Evolutionary conservation across 1,140 invertebrate genomes (phyloP).

Genomic region (Drosophila kikkawai): DNA sequence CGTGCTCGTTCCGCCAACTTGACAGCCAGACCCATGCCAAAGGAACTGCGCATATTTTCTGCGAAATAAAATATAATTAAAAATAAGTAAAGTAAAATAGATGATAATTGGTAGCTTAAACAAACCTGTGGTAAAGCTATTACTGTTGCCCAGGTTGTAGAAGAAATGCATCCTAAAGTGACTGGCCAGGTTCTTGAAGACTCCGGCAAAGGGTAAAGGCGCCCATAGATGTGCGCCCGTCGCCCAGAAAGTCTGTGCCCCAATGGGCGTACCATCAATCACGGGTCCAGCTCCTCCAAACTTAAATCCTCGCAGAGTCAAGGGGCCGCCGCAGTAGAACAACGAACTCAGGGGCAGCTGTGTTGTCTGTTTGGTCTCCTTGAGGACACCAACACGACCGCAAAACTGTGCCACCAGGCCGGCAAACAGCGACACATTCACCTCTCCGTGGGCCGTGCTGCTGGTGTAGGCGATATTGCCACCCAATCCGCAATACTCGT

Average conservation of each 20-base stretch:
- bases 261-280: conserved; percentile 76
- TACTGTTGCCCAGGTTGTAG: conserved; percentile 82
- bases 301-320: conserved; percentile 78
- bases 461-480: conserved; percentile 78
- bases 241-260: conserved; percentile 80
- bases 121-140: conserved; percentile 72
- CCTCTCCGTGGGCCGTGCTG: conserved; percentile 75
- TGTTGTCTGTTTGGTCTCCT: conserved; percentile 70
- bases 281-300: conserved; percentile 78
- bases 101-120: accelerated
- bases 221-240: conserved; percentile 80
- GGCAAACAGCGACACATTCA: conserved; percentile 76
- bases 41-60: conserved; percentile 80
- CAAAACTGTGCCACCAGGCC: conserved; percentile 79
- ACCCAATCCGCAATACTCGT: conserved; percentile 80
- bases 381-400: conserved; percentile 72
- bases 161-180: conserved; percentile 84
- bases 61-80: neutral
- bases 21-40: conserved; percentile 77
- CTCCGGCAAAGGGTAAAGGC: conserved; percentile 74
- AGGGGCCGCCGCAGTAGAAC: conserved; percentile 81
- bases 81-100: neutral
- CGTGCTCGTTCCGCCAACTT: conserved; percentile 82
- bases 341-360: conserved; percentile 74
- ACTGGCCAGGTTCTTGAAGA: conserved; percentile 77